phyloP scores from a whole-genome alignment of 2,797 vertebrate genomes.

The Hylomyscus alleni region DNA sequence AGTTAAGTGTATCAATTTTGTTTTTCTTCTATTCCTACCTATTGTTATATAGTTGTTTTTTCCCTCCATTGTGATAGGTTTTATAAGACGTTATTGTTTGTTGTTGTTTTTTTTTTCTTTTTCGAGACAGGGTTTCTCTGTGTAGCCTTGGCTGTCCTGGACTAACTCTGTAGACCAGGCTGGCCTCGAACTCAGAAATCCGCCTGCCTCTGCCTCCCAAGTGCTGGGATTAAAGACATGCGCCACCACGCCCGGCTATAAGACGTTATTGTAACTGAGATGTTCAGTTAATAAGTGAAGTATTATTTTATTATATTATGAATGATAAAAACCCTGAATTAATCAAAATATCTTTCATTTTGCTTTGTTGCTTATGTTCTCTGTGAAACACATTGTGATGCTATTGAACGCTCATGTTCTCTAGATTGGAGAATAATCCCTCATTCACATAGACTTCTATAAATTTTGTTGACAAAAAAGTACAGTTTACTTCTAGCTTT shows the following conservation, averaged over 20 bases:
- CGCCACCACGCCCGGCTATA: too few relatives aligned
- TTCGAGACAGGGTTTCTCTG: too few relatives aligned
- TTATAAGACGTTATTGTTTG: constrained; percentile 61
- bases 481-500: constrained; percentile 55
- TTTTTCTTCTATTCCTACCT: neutral
- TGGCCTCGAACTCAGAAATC: too few relatives aligned
- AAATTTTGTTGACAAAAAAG: constrained; percentile 51
- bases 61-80: neutral
- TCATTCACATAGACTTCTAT: neutral
- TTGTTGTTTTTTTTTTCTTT: too few relatives aligned
- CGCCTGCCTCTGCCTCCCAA: too few relatives aligned
- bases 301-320: constrained; percentile 53
- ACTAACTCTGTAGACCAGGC: too few relatives aligned
- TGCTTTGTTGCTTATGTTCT: neutral
- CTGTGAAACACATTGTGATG: neutral
- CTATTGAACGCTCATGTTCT: constrained; percentile 26
- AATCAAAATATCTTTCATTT: constrained; percentile 15
- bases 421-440: constrained; percentile 6
- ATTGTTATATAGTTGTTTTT: neutral
- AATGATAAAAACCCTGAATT: constrained; percentile 25
- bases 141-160: too few relatives aligned
- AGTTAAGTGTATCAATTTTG: constrained; percentile 43
- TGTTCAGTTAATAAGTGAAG: constrained; percentile 22
- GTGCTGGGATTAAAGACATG: too few relatives aligned
- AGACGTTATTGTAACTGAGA: constrained; percentile 48